Conservation (phyloP, 2,888 invertebrate genomes). For the Stomorhina lunata region DNA sequence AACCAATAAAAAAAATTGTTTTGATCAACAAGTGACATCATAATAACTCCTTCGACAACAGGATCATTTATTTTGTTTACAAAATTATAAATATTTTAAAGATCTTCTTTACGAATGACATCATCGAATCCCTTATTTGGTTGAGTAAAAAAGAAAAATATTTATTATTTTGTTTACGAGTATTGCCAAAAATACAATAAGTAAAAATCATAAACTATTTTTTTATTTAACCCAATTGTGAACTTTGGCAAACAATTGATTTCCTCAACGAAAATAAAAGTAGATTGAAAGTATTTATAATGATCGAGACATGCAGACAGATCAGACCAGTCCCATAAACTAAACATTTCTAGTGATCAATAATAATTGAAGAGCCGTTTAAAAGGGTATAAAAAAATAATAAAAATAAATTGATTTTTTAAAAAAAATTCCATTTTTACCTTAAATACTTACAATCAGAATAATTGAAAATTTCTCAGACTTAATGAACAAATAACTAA, state of each 20-base stretch:
- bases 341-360: not conserved
- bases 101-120: slow-evolving; percentile 15
- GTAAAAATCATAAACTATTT: not conserved
- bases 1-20: slow-evolving; percentile 14
- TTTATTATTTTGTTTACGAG: not conserved
- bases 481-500: no score
- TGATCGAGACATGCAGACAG: no score
- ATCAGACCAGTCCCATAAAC: not conserved
- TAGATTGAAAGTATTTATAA: not conserved
- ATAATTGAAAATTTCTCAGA: not conserved
- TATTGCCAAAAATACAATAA: not conserved
- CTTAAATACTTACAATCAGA: not conserved
- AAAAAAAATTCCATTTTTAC: not conserved
- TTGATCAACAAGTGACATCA: slow-evolving; percentile 27
- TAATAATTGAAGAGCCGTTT: not conserved
- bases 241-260: slow-evolving; percentile 30
- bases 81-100: not conserved
- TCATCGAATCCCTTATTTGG: slow-evolving; percentile 17
- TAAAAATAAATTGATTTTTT: slow-evolving; percentile 9
- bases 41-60: not conserved
- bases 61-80: slow-evolving; percentile 9
- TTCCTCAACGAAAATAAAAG: slow-evolving; percentile 1
- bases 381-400: not conserved
- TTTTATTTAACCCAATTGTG: slow-evolving; percentile 38
- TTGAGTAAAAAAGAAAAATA: not conserved